A percentile compares a stretch with the other conserved stretches of the same genome.
Evolutionary conservation across 2,113 vertebrate species (phyloP).

Genomic region (Actinemys pallida): DNA sequence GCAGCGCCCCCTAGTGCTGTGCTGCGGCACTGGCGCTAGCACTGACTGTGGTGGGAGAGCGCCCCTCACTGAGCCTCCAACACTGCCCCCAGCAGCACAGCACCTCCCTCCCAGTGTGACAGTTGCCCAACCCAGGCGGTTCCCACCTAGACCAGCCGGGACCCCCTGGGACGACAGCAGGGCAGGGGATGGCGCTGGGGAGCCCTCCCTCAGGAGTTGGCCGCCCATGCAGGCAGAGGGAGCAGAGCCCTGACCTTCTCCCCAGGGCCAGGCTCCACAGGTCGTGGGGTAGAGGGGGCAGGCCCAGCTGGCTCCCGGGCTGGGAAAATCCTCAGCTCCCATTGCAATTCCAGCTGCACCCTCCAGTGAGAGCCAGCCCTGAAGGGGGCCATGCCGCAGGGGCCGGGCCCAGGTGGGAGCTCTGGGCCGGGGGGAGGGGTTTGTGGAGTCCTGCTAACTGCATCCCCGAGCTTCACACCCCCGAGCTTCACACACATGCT

Average conservation of each 20-base stretch:
- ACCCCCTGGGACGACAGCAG: neutral
- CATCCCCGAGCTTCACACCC: neutral
- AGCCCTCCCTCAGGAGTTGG: no score
- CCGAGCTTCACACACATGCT: neutral
- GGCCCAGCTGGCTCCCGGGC: neutral
- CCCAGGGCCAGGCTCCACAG: neutral
- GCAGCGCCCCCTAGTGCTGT: neutral
- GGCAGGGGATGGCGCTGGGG: neutral
- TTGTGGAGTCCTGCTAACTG: neutral
- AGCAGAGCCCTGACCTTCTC: neutral
- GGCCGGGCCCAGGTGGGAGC: no score
- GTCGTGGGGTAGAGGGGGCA: neutral
- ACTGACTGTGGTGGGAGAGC: neutral
- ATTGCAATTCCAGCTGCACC: neutral
- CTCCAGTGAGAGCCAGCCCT: neutral
- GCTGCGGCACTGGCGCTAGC: neutral
- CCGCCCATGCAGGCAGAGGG: no score
- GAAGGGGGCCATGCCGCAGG: neutral
- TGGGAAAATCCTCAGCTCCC: neutral
- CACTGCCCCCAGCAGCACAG: neutral
- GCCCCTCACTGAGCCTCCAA: neutral
- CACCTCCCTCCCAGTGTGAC: no score
- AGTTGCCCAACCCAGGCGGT: no score
- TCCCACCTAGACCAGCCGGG: no score
- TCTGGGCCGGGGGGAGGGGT: no score